Evolutionary conservation across 2,113 vertebrate genomes (phyloP).

Genomic region (Phycodurus eques): DNA sequence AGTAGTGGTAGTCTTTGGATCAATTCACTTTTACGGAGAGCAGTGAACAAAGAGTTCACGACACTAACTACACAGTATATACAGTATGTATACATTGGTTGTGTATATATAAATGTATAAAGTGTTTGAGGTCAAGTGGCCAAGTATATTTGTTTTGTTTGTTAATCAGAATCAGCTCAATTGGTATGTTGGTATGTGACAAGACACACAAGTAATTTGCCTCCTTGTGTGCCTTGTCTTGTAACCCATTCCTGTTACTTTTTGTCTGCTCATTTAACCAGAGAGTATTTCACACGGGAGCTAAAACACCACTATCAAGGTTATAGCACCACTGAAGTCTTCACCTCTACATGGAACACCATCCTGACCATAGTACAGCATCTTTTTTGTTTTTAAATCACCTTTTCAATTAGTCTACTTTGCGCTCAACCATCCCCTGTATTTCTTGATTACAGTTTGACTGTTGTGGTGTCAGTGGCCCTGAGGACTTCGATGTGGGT

Average conservation of each 20-base stretch:
- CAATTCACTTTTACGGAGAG: not conserved
- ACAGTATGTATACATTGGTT: not conserved
- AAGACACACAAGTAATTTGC: no score
- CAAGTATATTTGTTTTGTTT: not conserved
- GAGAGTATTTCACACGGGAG: constrained; percentile 92
- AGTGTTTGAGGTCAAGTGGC: not conserved
- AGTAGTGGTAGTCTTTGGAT: not conserved
- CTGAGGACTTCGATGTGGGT: constrained; percentile 86
- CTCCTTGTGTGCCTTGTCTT: no score
- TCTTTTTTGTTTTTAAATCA: not conserved
- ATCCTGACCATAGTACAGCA: constrained; percentile 92
- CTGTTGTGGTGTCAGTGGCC: constrained; percentile 93
- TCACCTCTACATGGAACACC: constrained; percentile 91
- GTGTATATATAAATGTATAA: not conserved
- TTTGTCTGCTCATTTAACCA: constrained; percentile 78
- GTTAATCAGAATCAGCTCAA: not conserved
- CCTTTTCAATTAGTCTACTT: constrained; percentile 12
- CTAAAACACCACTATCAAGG: constrained; percentile 88
- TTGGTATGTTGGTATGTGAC: no score
- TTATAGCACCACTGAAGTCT: constrained; percentile 85
- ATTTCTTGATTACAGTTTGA: constrained; percentile 79
- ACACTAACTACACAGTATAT: not conserved
- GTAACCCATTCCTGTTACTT: not conserved
- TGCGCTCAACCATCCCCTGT: constrained; percentile 23
- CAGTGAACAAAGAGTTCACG: no score